Conservation (phyloP, 2,888 invertebrate genomes). For the Argyresthia goedartella region DNA sequence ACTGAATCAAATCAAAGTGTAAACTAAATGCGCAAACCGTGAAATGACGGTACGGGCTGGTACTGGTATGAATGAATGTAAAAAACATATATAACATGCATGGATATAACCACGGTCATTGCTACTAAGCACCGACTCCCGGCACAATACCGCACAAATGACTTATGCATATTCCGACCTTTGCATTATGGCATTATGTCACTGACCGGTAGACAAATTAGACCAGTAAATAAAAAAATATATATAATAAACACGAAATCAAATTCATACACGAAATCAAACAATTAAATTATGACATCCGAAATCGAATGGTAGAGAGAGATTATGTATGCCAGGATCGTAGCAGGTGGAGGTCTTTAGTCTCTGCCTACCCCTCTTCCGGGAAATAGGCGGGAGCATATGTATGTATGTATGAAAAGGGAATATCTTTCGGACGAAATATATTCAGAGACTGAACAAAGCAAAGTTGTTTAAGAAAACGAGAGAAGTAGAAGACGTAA, state of each 20-base stretch:
- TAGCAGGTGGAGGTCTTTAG: no score
- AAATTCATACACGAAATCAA: background rate
- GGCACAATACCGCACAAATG: no score
- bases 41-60: no score
- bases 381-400: background rate
- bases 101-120: no score
- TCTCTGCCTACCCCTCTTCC: no score
- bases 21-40: no score
- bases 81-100: no score
- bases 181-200: background rate
- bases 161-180: background rate
- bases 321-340: no score
- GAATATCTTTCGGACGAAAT: background rate
- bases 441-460: background rate
- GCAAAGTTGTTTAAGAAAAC: background rate
- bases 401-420: background rate
- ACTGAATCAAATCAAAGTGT: no score
- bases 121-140: no score
- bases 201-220: background rate
- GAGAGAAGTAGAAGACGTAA: background rate
- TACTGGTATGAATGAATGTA: no score
- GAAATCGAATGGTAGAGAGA: background rate
- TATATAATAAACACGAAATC: background rate
- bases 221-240: background rate
- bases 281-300: background rate